Conservation (phyloP, 2,113 vertebrate genomes). For the Psittacara wagleri region DNA sequence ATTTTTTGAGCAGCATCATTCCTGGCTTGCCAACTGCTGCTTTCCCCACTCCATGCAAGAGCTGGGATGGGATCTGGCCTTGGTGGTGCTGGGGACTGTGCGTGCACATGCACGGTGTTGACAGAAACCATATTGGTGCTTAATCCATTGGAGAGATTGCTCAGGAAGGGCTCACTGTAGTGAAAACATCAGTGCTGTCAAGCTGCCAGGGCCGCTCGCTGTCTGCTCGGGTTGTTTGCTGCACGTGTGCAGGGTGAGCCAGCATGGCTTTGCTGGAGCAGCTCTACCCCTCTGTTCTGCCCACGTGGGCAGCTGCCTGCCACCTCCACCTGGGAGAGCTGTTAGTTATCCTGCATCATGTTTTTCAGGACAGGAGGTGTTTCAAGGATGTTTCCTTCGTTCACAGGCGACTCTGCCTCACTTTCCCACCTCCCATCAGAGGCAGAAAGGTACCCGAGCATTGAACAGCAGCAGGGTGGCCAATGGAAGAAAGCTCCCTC, state of each 20-base stretch:
- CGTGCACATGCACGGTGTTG: not conserved
- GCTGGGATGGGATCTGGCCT: not conserved
- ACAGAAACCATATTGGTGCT: not conserved
- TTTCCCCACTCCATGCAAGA: not conserved
- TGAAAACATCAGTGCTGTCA: not conserved
- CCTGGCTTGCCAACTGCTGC: accelerated
- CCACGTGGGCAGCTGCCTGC: not conserved
- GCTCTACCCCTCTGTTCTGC: not conserved
- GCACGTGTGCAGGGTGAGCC: not conserved
- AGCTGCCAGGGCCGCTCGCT: not conserved
- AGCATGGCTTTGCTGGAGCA: not conserved
- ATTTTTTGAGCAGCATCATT: not conserved
- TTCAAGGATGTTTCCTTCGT: accelerated
- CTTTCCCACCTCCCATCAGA: not conserved
- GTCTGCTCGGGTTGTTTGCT: not conserved
- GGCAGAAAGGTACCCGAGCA: not conserved
- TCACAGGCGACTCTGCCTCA: not conserved
- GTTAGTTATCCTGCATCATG: accelerated
- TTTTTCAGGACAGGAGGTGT: not conserved
- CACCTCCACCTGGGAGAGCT: not conserved
- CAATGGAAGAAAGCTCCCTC: not conserved
- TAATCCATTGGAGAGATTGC: not conserved
- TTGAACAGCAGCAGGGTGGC: not conserved
- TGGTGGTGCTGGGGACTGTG: not conserved
- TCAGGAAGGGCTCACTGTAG: not conserved